Evolutionary conservation across 2,797 vertebrate species (phyloP), one percentile per base, ranked within the genome.

Genomic region (Odontamblyopus rebecca): DNA sequence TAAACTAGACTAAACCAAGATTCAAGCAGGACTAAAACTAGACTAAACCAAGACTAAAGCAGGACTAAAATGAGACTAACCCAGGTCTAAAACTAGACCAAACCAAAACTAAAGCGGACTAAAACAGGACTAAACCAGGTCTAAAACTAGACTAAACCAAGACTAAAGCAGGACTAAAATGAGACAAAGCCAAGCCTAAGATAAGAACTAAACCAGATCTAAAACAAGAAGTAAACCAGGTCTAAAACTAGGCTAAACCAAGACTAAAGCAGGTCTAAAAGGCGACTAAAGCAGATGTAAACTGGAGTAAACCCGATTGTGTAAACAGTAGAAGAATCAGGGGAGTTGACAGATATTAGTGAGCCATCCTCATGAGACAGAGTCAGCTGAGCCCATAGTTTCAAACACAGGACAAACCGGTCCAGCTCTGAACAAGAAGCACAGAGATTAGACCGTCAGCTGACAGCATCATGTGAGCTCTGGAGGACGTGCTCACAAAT

Each of bases 321-420:
- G 53, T 54, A n/a, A 54, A 54, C 7, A 6, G 50, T 2, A 51
- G 16, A 54, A 9, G 53, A 54, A 54, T 57, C 23, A 13, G 54
- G 13, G 13, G 44, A 48, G 13, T 48, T 15, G 44, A 4, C 44
- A 48, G 12, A 48, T 48, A 48, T 15, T 3, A 12, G 9, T 57
- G 54, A 57, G 23, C 23, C 54, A 57, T 57, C 54, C 54, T 57
- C 54, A 26, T 26, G 67, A 66, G 68, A 11, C 23, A 57, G 23
- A 56, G 90, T 92, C 93, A 92, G 89, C 89, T 92, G 92, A 93
- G 68, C 77, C 89, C 85, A 86, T 89, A 89, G 91, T 91, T 91
- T 88, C 91, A 91, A 92, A 82, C 68, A 75, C 77, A 83, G 88
- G 86, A 89, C 88, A 90, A 92, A 89, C 85, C 69, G 51, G 88